A percentile compares a stretch with the other conserved stretches of the same genome.
phyloP scores from a whole-genome alignment of 2,797 vertebrate genomes.

The Peromyscus attwateri region DNA sequence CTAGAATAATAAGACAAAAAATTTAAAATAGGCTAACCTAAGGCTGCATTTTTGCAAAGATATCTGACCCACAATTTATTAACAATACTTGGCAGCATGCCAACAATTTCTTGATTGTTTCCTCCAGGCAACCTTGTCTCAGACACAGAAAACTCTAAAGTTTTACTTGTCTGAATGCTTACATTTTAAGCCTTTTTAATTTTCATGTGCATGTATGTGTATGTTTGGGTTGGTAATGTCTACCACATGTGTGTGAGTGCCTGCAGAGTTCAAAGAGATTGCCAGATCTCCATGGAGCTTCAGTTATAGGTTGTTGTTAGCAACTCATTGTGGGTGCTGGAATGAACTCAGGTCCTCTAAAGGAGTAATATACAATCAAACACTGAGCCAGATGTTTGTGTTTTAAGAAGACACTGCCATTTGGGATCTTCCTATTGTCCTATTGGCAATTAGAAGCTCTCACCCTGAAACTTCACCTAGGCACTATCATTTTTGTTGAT shows the following conservation, averaged over 20 bases:
- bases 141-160: background rate
- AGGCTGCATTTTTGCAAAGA: background rate
- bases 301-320: background rate
- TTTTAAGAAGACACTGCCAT: background rate
- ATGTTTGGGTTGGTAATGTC: background rate
- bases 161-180: background rate
- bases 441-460: background rate
- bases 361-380: background rate
- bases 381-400: background rate
- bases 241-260: background rate
- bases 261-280: background rate
- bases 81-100: background rate
- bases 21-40: background rate
- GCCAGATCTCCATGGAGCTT: background rate
- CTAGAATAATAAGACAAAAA: background rate
- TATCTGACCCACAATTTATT: slow-evolving; percentile 2
- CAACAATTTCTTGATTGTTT: background rate
- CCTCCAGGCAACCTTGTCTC: background rate
- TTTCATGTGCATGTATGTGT: too few relatives aligned
- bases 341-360: background rate
- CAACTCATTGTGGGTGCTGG: background rate
- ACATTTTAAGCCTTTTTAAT: background rate
- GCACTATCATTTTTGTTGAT: background rate
- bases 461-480: slow-evolving; percentile 38
- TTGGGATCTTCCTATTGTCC: background rate